A percentile compares a stretch with the other conserved stretches of the same genome.
Evolutionary conservation across 2,797 vertebrate species (phyloP).

Genomic region (Eulemur coronatus): DNA sequence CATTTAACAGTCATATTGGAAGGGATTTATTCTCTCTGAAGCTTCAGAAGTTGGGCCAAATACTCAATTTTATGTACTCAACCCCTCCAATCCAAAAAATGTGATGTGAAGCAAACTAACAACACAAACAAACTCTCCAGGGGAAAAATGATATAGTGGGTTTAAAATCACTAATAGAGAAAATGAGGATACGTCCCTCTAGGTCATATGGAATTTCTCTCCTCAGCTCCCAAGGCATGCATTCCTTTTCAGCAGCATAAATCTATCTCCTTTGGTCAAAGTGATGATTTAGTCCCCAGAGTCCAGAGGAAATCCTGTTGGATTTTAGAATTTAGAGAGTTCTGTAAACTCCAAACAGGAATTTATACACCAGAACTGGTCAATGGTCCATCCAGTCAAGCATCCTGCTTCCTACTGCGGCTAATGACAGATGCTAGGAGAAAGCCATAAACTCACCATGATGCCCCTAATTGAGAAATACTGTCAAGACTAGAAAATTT

Average conservation of each 20-base stretch:
- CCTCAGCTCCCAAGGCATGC: background rate
- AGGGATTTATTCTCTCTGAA: background rate
- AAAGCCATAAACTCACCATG: background rate
- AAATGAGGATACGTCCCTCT: background rate
- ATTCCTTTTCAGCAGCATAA: slow-evolving; percentile 45
- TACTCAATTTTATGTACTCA: background rate
- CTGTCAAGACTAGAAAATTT: background rate
- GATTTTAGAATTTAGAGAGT: slow-evolving; percentile 31
- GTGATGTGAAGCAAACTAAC: slow-evolving; percentile 5
- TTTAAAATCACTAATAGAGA: background rate
- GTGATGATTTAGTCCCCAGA: slow-evolving; percentile 22
- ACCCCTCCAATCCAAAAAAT: background rate
- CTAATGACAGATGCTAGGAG: slow-evolving; percentile 12
- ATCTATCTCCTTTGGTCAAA: background rate
- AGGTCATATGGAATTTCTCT: background rate
- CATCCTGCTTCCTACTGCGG: background rate
- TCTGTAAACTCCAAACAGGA: slow-evolving; percentile 11
- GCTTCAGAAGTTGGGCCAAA: slow-evolving; percentile 30
- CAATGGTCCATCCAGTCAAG: background rate
- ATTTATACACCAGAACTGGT: slow-evolving; percentile 27
- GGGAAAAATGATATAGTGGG: background rate
- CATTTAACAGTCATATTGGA: background rate
- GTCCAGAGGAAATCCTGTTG: background rate
- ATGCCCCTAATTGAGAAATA: slow-evolving; percentile 31
- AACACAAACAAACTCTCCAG: background rate